Conservation (phyloP, 2,113 vertebrate genomes). For the Archilochus colubris region DNA sequence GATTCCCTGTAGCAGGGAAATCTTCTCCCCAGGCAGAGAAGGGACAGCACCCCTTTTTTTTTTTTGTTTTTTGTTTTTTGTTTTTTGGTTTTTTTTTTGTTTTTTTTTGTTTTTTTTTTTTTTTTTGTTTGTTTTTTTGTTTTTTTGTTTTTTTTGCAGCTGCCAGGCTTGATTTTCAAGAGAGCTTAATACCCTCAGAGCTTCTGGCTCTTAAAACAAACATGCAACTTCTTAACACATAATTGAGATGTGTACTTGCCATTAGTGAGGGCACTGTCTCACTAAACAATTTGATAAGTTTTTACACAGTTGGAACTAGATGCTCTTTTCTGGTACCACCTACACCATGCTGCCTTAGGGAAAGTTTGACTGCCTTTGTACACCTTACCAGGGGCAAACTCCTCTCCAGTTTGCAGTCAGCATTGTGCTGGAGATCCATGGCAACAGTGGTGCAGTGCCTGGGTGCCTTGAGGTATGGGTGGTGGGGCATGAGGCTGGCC, state of each 20-base stretch:
- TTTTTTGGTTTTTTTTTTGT: too few relatives aligned
- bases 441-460: neutral
- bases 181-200: neutral
- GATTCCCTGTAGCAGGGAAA: fast-evolving
- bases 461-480: neutral
- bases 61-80: too few relatives aligned
- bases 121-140: too few relatives aligned
- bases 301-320: neutral
- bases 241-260: neutral
- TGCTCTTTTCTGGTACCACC: neutral
- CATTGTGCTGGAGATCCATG: neutral
- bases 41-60: neutral
- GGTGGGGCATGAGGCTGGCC: fast-evolving
- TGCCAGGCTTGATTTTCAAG: neutral
- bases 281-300: too few relatives aligned
- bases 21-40: neutral
- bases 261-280: neutral
- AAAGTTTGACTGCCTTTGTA: neutral
- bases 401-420: neutral
- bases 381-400: fast-evolving
- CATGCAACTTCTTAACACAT: neutral
- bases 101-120: too few relatives aligned
- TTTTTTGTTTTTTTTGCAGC: too few relatives aligned
- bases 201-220: neutral
- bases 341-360: neutral